phyloP scores from a whole-genome alignment of 1,140 invertebrate species.

The Sycobia sp. region DNA sequence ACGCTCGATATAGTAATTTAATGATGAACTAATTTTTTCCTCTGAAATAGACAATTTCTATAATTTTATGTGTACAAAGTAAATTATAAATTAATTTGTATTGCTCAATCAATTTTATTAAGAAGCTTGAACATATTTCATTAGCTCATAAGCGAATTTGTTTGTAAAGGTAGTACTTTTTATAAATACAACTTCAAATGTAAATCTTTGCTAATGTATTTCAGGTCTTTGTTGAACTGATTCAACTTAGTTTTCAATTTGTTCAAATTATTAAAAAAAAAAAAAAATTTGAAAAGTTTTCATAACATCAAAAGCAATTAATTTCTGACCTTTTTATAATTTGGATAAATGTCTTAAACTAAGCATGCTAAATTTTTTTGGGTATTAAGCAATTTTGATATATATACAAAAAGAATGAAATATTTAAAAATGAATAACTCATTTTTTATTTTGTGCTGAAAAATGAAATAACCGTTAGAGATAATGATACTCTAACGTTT shows the following conservation, averaged over 20 bases:
- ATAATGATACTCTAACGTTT: constrained; percentile 25
- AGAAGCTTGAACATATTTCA: constrained; percentile 27
- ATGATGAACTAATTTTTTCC: not conserved
- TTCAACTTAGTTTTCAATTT: constrained; percentile 10
- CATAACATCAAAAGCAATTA: constrained; percentile 9
- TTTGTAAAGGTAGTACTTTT: constrained; percentile 26
- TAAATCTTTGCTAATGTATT: constrained; percentile 23
- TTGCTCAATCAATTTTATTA: constrained; percentile 26
- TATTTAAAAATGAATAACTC: constrained; percentile 30
- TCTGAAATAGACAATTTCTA: constrained; percentile 12
- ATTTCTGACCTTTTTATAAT: constrained; percentile 7
- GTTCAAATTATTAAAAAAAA: too few species aligned
- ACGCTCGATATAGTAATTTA: constrained; percentile 4
- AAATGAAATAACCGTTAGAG: constrained; percentile 21
- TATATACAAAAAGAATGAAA: constrained; percentile 5
- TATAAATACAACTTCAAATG: constrained; percentile 11
- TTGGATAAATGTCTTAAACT: constrained; percentile 1
- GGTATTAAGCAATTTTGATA: constrained; percentile 9
- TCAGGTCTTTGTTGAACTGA: not conserved
- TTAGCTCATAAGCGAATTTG: constrained; percentile 17
- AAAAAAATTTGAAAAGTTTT: constrained; percentile 16
- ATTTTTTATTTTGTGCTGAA: constrained; percentile 31
- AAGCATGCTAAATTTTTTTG: constrained; percentile 1
- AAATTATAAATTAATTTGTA: constrained; percentile 28
- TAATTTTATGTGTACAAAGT: constrained; percentile 22